Evolutionary conservation across 1,140 invertebrate genomes (phyloP), one percentile per base, ranked within the genome.

Genomic region (Diabrotica undecimpunctata): DNA sequence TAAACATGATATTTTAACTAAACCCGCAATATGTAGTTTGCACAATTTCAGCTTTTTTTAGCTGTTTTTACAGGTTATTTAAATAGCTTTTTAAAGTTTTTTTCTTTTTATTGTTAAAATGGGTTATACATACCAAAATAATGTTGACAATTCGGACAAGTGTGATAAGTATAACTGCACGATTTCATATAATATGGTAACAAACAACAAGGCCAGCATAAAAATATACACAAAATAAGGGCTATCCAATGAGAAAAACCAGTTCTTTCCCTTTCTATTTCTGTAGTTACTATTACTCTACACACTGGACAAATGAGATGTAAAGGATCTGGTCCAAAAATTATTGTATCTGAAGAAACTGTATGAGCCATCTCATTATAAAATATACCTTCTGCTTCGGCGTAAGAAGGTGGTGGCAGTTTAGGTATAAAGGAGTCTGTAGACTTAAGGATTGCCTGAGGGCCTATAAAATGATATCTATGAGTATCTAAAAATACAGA

Each of bases 171-270:
- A 64, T 74, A 79, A 59, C 79, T 80, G 66, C 77, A 81, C 10
- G 76, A 76, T 59, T 81, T 75, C 54, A 80, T 63, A 57, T 78
- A 83, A 64, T 81, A 82, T 0, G 81, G 81, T 55, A 83, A 67
- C 11, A 80, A 57, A 57, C 76, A 81, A 62, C 80, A 83, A 2
- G 81, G 80, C 79, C 81, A 83, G 64, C 76, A 79, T 11, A 72
- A 67, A 62, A 72, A 78, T 12, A 79, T 38, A 65, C 73, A 79
- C 12, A 79, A 62, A n/a, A 71, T 63, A 4, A 77, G 35, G 1
- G 80, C 79, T 7, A 73, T 64, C 10, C 79, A 39, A 64, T 81
- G 79, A 5, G 79, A 74, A 7, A 75, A 59, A 38, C 67, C 68
- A 5, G 77, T 75, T 61, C 72, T 64, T 55, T 77, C 72, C 37